A percentile compares a stretch with the other conserved stretches of the same genome.
Conservation (phyloP, 2,113 vertebrate species). For the Spheniscus mendiculus region DNA sequence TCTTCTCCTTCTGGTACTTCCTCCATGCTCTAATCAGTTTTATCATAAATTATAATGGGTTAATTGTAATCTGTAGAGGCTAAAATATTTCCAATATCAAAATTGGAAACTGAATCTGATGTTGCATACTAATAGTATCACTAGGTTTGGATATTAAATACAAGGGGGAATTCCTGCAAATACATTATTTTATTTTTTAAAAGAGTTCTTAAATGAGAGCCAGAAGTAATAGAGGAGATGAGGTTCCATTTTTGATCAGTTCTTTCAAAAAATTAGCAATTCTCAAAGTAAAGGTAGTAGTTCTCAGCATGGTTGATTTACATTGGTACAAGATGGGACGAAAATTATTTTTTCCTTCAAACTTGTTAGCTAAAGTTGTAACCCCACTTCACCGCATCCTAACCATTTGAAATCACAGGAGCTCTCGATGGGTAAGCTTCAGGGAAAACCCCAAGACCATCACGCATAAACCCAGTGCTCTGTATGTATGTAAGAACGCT, state of each 20-base stretch:
- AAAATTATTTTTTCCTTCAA: neutral
- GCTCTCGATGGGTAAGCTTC: neutral
- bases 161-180: neutral
- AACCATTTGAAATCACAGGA: neutral
- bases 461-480: neutral
- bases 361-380: neutral
- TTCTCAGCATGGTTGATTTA: neutral
- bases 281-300: neutral
- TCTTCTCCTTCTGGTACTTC: neutral
- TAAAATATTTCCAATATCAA: neutral
- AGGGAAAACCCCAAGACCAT: neutral
- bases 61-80: neutral
- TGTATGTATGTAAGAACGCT: neutral
- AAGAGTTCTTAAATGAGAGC: neutral
- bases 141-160: neutral
- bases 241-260: neutral
- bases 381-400: neutral
- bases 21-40: neutral
- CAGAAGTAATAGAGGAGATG: neutral
- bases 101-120: neutral
- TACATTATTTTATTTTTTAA: neutral
- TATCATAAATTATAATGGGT: neutral
- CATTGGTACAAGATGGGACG: neutral
- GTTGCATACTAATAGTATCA: neutral
- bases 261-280: neutral